Evolutionary conservation across 1,140 invertebrate genomes (phyloP), one percentile per base, ranked within the genome.

Genomic region (Drosophila saltans): DNA sequence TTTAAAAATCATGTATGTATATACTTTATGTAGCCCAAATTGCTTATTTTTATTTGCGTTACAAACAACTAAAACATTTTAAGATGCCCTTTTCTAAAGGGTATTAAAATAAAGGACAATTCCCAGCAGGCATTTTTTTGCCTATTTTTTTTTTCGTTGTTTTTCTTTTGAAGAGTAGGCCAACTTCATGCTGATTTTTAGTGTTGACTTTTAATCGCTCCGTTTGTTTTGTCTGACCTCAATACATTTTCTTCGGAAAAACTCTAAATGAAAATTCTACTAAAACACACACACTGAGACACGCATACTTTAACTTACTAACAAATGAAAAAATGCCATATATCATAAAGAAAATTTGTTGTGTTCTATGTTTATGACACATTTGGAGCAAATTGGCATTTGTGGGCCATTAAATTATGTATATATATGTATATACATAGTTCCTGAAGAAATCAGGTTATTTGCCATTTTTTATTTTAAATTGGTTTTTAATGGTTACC

Each of bases 401-500:
- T 24, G 21, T 24, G 45, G 16, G 5, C 45, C 45, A 52, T 26
- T 52, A 10, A 52, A 52, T 26, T 26, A 26, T 36, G 6, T 36
- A 3, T 36, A 36, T 36, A 36, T 36, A 36, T 36, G 6, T 5
- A 36, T 36, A 2, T 7, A 7, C 2, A 36, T 36, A 36, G 28
- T 30, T 16, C 16, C 16, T 16, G 4, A 30, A 30, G 28, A 36
- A 36, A 4, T 36, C 33, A 36, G 33, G 33, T 36, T 36, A 36
- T 36, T 36, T 36, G 28, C 28, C 28, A 30, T 36, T 36, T 6
- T 36, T 24, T 52, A 3, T 16, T 78, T 78, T 69, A 75, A 72
- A 78, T 78, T 1, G 71, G 26, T 56, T 66, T 81, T 81, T 85
- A 72, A 86, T 82, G 72, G 78, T 56, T 66, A 16, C 16, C 16